phyloP scores from a whole-genome alignment of 2,888 invertebrate species.

The Drosophila greeni region DNA sequence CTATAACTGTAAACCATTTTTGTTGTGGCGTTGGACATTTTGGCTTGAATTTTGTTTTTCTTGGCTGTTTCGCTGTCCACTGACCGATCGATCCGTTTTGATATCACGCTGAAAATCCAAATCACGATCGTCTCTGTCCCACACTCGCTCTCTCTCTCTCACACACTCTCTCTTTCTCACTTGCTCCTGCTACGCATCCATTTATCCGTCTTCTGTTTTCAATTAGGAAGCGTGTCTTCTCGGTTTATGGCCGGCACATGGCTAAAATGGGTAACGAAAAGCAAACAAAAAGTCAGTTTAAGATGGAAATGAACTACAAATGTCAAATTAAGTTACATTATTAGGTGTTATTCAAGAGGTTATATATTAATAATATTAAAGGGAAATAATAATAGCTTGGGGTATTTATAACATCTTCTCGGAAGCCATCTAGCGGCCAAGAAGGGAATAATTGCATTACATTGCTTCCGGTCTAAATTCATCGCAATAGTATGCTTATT shows the following conservation, averaged over 20 bases:
- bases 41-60: slow-evolving; percentile 50
- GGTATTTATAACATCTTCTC: too few species aligned
- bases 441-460: too few species aligned
- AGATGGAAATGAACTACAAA: slow-evolving; percentile 23
- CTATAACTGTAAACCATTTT: slow-evolving; percentile 78
- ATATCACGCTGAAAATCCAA: slow-evolving; percentile 39
- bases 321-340: slow-evolving; percentile 13
- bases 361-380: too few species aligned
- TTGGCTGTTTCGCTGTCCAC: slow-evolving; percentile 21
- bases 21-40: slow-evolving; percentile 72
- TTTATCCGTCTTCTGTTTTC: slow-evolving; percentile 61
- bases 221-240: slow-evolving; percentile 65
- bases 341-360: slow-evolving; percentile 1
- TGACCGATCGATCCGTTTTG: slow-evolving; percentile 32
- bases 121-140: slow-evolving; percentile 37
- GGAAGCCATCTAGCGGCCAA: too few species aligned
- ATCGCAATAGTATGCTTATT: too few species aligned
- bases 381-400: too few species aligned
- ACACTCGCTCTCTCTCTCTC: slow-evolving; percentile 30
- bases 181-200: slow-evolving; percentile 62
- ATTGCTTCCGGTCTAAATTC: too few species aligned
- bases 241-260: slow-evolving; percentile 67
- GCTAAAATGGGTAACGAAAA: slow-evolving; percentile 47
- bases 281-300: slow-evolving; percentile 13
- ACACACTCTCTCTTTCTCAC: slow-evolving; percentile 35